A percentile compares a stretch with the other conserved stretches of the same genome.
phyloP scores from a whole-genome alignment of 2,797 vertebrate species.

The Tamandua tetradactyla region DNA sequence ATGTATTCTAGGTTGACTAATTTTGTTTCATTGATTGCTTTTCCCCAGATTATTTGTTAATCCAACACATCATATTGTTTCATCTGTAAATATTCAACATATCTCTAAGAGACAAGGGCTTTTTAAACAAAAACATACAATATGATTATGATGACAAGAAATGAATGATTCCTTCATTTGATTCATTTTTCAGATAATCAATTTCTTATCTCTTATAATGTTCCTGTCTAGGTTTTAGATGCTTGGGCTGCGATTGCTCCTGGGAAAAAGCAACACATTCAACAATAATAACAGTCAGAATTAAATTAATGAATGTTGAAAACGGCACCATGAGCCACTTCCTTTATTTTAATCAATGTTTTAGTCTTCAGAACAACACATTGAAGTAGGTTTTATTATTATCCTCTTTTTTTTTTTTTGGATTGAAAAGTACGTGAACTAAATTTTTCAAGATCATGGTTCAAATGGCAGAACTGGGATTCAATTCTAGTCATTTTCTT shows the following conservation, averaged over 20 bases:
- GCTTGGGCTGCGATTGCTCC: background rate
- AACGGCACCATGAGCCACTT: background rate
- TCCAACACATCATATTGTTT: background rate
- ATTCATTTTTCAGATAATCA: conserved; percentile 17
- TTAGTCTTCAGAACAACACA: background rate
- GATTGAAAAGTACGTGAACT: background rate
- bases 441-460: background rate
- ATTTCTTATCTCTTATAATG: background rate
- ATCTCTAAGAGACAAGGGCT: background rate
- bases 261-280: background rate
- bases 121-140: conserved; percentile 12
- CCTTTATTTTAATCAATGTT: background rate
- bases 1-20: background rate
- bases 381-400: background rate
- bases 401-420: background rate
- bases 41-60: background rate
- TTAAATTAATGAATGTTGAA: background rate
- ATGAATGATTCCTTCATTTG: background rate
- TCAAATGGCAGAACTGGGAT: background rate
- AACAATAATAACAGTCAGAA: background rate
- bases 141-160: background rate
- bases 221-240: background rate
- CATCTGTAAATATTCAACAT: background rate
- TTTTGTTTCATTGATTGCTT: background rate
- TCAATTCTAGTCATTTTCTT: background rate